Conservation (phyloP, 2,888 invertebrate genomes). For the Morinoia aosen region DNA sequence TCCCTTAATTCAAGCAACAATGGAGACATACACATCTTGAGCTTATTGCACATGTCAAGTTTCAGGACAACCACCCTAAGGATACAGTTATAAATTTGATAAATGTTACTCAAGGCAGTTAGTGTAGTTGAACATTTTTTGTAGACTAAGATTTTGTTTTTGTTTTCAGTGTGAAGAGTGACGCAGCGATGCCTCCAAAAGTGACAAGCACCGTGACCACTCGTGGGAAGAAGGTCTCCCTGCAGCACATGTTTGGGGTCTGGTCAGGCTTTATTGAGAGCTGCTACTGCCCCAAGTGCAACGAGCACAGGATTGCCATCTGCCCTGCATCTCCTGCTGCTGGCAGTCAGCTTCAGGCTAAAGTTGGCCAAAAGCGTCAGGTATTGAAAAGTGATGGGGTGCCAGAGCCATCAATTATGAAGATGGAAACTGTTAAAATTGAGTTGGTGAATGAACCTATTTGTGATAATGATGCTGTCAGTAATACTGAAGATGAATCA, state of each 20-base stretch:
- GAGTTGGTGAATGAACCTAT: neutral
- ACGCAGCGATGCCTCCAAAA: neutral
- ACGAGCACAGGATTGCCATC: slow-evolving; percentile 51
- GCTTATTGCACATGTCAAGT: no score
- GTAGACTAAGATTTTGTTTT: neutral
- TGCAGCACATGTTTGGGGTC: slow-evolving; percentile 62
- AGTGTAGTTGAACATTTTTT: neutral
- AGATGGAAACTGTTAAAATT: slow-evolving; percentile 23
- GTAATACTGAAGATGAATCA: neutral
- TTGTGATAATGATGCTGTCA: neutral
- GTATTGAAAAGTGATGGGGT: neutral
- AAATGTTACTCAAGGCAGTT: neutral
- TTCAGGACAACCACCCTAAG: no score
- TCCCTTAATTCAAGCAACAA: no score
- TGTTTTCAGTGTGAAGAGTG: neutral
- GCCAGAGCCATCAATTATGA: neutral
- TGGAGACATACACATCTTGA: no score
- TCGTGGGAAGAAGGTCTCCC: slow-evolving; percentile 62
- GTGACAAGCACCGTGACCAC: slow-evolving; percentile 24
- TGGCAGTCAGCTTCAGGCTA: neutral
- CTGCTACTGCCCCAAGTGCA: slow-evolving; percentile 62
- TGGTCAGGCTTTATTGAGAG: slow-evolving; percentile 62
- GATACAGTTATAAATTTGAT: neutral
- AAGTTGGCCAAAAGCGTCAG: neutral
- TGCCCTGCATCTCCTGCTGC: neutral